Base-by-base conservation (phyloP, 92 coral and sea anemone genomes). In the Epizoanthus fatuus region DNA sequence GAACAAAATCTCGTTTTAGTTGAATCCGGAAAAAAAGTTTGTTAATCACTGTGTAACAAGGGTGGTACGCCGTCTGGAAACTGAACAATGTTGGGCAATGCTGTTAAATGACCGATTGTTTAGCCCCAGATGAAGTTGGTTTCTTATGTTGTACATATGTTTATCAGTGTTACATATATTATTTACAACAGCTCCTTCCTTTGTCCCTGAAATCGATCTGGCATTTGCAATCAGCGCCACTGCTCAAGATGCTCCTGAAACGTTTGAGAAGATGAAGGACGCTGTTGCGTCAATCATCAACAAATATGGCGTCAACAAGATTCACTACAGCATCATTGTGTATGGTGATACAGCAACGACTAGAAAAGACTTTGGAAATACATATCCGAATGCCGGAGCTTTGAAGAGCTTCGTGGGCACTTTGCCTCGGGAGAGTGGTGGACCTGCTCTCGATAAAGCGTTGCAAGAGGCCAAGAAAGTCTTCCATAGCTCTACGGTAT, bases 391-490 rank as follows among this genome's bases (percentile, higher is more conserved):
- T 35, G 67, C 66, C 2, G 67, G 32, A 38, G 81, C 49, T 14
- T 16, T 87, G 19, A 38, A 40, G 8, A 40, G 42, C 38, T 81
- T 87, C 47, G 79, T 87, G 20, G 82, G 74, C 45, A 32, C 66
- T 9, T 76, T 81, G 38, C 87, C 83, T 9, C 40, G 82, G 37
- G 72, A 52, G 12, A 85, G 87, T 5, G 91, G 91, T 63, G 67
- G 59, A 9, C 70, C 85, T 62, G 72, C 83, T 55, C 70, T 87
- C 20, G 84, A 87, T 69, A 84, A 72, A 59, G 91, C 91, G 15
- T 78, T 87, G 58, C 35, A 76, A 66, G 85, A 72, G 75, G 85
- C 87, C 0, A 75, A 71, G 15, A 80, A 81, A 40, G 52, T 75
- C 25, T 87, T 87, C 52, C 68, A 71, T 12, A 85, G 85, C 39